These are phyloP conservation scores for Miichthys miiuy DNA, from an alignment of 2,797 vertebrate species.

Conservation along the genomic window DNA sequence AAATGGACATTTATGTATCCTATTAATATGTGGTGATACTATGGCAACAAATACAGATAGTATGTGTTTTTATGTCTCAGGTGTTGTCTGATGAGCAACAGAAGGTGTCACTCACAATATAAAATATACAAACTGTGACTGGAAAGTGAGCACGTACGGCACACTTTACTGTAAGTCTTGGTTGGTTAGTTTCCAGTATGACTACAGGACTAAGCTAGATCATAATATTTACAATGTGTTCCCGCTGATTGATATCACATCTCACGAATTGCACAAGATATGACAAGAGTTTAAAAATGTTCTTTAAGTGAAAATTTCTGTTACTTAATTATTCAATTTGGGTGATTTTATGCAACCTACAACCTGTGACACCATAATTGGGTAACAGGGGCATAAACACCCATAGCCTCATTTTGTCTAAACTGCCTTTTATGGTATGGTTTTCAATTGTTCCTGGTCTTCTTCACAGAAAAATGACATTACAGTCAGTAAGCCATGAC, in stretches of 20 bases:
- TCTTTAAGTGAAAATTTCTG: neutral
- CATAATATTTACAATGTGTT: neutral
- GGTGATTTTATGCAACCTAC: neutral
- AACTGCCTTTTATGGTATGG: neutral
- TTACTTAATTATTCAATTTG: neutral
- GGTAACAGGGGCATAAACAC: neutral
- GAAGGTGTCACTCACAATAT: constrained; percentile 3
- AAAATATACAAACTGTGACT: neutral
- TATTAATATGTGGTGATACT: neutral
- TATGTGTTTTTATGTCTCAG: neutral
- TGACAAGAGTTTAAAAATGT: neutral
- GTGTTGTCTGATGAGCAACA: neutral
- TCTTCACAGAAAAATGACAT: no score
- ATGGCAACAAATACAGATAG: constrained; percentile 10
- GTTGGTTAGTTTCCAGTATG: neutral
- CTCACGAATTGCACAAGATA: neutral
- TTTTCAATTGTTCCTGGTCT: no score
- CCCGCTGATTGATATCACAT: neutral
- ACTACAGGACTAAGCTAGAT: neutral
- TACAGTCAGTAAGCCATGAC: no score
- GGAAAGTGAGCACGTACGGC: neutral
- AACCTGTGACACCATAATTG: neutral
- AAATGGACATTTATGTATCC: neutral
- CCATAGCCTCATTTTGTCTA: neutral
- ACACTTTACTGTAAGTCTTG: neutral